Evolutionary conservation across 1,140 invertebrate species (phyloP).

Genomic region (Drosophila pachea): DNA sequence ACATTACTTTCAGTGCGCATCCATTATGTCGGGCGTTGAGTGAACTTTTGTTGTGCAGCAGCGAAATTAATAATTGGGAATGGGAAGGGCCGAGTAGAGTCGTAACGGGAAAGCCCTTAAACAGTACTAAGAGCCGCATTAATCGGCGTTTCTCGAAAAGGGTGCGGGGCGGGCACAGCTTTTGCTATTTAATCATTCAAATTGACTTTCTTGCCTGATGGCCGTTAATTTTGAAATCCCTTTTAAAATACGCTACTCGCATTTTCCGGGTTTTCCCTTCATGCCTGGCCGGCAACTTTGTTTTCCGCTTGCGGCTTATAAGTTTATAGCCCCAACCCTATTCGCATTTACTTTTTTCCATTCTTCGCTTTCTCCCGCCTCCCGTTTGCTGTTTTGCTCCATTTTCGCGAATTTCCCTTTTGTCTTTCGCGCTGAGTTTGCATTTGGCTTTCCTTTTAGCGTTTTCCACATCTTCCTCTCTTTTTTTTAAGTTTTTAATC

Average conservation of each 20-base stretch:
- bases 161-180: constrained; percentile 54
- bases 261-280: not conserved
- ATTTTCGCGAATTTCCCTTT: constrained; percentile 27
- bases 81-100: constrained; percentile 50
- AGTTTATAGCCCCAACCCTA: constrained; percentile 55
- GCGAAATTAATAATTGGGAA: constrained; percentile 67
- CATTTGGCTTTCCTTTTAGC: constrained; percentile 71
- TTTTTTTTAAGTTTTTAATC: constrained; percentile 71
- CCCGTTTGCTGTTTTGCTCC: constrained; percentile 40
- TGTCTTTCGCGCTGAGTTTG: constrained; percentile 55
- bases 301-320: constrained; percentile 71
- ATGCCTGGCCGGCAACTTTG: constrained; percentile 53
- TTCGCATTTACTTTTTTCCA: constrained; percentile 4
- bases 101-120: constrained; percentile 40
- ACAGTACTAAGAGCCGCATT: constrained; percentile 61
- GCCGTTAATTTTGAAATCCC: constrained; percentile 72
- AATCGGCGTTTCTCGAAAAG: constrained; percentile 54
- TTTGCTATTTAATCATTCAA: constrained; percentile 73
- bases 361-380: not conserved
- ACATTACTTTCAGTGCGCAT: constrained; percentile 36
- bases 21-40: constrained; percentile 33
- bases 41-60: constrained; percentile 35
- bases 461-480: constrained; percentile 35
- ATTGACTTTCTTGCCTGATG: constrained; percentile 69
- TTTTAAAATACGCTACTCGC: constrained; percentile 50